Evolutionary conservation across 1,140 invertebrate genomes (phyloP), one percentile per base, ranked within the genome.

Genomic region (Physella acuta): DNA sequence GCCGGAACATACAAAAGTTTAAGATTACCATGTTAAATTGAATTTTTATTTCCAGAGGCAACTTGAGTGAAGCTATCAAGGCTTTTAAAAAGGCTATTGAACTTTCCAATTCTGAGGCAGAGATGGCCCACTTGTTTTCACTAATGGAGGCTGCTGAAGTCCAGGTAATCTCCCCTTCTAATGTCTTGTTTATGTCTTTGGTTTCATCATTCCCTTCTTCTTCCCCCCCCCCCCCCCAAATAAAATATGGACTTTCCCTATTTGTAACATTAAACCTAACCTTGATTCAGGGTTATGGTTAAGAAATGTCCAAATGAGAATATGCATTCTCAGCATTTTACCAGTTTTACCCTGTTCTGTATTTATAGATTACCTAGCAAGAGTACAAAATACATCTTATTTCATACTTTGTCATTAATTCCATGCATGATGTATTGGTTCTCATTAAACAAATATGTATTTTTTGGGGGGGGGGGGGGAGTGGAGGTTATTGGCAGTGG

Each of bases 81-180:
- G 86, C 93, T 26, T 96, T 97, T 81, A 91, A 96, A 74, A 94
- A 93, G 84, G 94, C 94, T n/a, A 90, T 97, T 70, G 87, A 88
- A 58, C 86, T 95, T 63, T 90, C 92, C 31, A 93, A 93, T 78
- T 94, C 92, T 26, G 90, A 92, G 82, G 86, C 90, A 70, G 94
- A 97, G 86, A 89, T 97, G 87, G 90, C 91, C 31, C 94, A 97
- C 84, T 87, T 97, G 75, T 82, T 71, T 71, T 82, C 81, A 17
- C 65, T 84, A 62, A 61, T 78, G 34, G 91, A 95, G 85, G 94
- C 94, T 53, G 93, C 94, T 4, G 88, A 91, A 73, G 91, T 93
- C 31, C 95, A 97, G 83, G 84, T 91, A 39, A n/a, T n/a, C n/a
- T n/a, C n/a, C n/a, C n/a, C n/a, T n/a, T n/a, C 31, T 62, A 39